phyloP scores from a whole-genome alignment of 2,797 vertebrate species.

The Arrhamphus sclerolepis region DNA sequence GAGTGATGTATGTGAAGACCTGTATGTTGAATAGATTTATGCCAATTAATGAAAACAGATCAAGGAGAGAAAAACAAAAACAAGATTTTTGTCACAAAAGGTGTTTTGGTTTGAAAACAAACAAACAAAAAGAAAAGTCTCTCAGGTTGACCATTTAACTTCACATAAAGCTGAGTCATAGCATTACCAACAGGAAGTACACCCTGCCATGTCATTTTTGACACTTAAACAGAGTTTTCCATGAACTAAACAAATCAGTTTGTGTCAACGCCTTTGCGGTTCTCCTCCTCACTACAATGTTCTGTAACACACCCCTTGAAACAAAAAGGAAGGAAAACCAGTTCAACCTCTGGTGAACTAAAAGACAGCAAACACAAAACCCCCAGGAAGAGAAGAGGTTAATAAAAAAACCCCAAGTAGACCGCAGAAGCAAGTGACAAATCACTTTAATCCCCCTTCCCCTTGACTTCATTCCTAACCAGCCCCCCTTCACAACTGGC shows the following conservation, averaged over 20 bases:
- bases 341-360: constrained; percentile 19
- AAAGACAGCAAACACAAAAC: constrained; percentile 19
- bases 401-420: constrained; percentile 49
- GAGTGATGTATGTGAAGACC: too few species aligned
- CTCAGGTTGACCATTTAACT: constrained; percentile 36
- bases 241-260: constrained; percentile 57
- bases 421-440: constrained; percentile 70
- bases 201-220: constrained; percentile 32
- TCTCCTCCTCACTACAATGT: constrained; percentile 37
- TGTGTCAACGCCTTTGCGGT: constrained; percentile 20
- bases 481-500: constrained; percentile 54
- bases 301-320: constrained; percentile 24
- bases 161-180: constrained; percentile 65
- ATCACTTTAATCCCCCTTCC: constrained; percentile 71
- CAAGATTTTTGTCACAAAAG: too few species aligned
- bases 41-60: too few species aligned
- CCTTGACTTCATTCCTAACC: constrained; percentile 39
- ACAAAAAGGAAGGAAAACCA: constrained; percentile 16
- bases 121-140: neutral
- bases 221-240: constrained; percentile 51
- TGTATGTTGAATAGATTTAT: too few species aligned
- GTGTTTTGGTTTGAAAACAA: neutral
- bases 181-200: constrained; percentile 49
- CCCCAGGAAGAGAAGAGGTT: constrained; percentile 56
- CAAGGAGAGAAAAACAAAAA: too few species aligned